Percentiles rank a stretch among this genome's conserved stretches.
phyloP scores from a whole-genome alignment of 2,113 vertebrate genomes.

The Callaeas wilsoni region DNA sequence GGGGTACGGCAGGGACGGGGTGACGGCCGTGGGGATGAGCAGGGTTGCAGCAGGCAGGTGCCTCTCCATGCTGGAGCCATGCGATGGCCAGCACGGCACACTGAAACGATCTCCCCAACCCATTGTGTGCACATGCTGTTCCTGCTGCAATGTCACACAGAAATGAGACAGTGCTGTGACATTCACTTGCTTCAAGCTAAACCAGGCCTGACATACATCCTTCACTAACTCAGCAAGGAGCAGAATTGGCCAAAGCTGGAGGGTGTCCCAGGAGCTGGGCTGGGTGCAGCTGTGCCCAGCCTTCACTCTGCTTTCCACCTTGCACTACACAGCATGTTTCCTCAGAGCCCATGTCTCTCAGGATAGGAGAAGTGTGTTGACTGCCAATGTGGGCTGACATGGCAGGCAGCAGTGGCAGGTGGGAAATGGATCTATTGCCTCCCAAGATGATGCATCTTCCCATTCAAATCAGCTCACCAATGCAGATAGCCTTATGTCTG shows the following conservation, averaged over 20 bases:
- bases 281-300: background rate
- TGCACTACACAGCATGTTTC: accelerated
- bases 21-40: background rate
- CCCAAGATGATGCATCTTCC: background rate
- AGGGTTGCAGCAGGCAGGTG: background rate
- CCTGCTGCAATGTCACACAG: background rate
- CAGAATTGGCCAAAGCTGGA: background rate
- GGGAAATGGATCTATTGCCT: background rate
- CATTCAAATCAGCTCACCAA: background rate
- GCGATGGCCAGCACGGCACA: background rate
- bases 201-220: background rate
- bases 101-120: background rate
- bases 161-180: background rate
- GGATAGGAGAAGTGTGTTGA: background rate
- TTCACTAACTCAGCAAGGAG: background rate
- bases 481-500: background rate
- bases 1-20: background rate
- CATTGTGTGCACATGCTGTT: accelerated
- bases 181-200: background rate
- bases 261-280: background rate
- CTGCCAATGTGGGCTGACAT: background rate
- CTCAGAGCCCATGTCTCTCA: background rate
- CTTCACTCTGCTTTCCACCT: background rate
- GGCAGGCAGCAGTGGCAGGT: background rate
- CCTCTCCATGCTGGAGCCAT: background rate